A percentile compares a stretch with the other conserved stretches of the same genome.
Evolutionary conservation across 1,140 invertebrate genomes (phyloP).

Genomic region (Drosophila setifemur): DNA sequence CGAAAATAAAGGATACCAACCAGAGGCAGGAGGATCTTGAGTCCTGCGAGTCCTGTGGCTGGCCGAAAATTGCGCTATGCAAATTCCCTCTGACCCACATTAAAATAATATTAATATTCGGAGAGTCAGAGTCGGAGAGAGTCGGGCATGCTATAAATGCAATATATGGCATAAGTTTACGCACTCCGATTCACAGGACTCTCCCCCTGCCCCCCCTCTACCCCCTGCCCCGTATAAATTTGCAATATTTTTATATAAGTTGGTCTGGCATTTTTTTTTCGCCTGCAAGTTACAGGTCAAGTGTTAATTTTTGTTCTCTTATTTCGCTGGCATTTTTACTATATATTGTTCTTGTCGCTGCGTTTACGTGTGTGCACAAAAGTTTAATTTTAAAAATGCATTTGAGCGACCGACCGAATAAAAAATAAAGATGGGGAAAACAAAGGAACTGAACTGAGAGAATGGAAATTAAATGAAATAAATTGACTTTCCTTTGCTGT

Average conservation of each 20-base stretch:
- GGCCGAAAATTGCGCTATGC: constrained; percentile 46
- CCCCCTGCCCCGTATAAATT: constrained; percentile 39
- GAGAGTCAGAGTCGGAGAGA: no score
- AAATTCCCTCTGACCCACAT: constrained; percentile 61
- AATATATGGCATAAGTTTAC: constrained; percentile 55
- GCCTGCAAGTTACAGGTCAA: constrained; percentile 55
- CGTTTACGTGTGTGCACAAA: constrained; percentile 22
- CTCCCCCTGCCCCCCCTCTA: neutral
- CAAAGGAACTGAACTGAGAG: neutral
- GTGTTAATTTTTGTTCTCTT: constrained; percentile 52
- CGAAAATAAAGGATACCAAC: neutral
- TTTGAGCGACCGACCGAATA: neutral
- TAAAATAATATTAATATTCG: constrained; percentile 48
- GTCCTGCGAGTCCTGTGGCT: no score
- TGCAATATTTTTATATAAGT: constrained; percentile 48
- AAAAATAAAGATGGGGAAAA: neutral
- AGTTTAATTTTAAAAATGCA: constrained; percentile 57
- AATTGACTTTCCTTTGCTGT: constrained; percentile 22
- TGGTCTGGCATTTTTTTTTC: constrained; percentile 10
- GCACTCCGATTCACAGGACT: constrained; percentile 5
- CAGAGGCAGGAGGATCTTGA: constrained; percentile 7
- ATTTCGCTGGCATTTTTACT: constrained; percentile 1
- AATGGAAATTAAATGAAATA: constrained; percentile 39
- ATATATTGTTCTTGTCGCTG: constrained; percentile 6
- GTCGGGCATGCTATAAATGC: constrained; percentile 35